phyloP scores from a whole-genome alignment of 2,888 invertebrate species.

The Ecdyonurus torrentis region DNA sequence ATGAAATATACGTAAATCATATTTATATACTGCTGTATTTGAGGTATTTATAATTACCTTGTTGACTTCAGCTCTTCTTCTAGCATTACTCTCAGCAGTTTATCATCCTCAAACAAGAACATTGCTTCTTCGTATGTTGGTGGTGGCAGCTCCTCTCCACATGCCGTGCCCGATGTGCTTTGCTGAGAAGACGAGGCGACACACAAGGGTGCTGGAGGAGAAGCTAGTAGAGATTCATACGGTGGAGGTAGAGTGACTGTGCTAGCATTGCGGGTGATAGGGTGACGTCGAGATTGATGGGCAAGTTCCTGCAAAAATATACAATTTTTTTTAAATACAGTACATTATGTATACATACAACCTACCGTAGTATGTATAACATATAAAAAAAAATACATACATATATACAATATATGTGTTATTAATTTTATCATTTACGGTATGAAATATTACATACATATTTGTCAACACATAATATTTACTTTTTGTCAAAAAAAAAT shows the following conservation, averaged over 20 bases:
- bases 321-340: too few species aligned
- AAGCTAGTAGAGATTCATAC: slow-evolving; percentile 37
- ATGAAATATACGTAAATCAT: too few species aligned
- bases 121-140: slow-evolving; percentile 47
- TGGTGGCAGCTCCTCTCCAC: slow-evolving; percentile 33
- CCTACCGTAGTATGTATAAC: too few species aligned
- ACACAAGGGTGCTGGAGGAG: neutral
- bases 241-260: slow-evolving; percentile 41
- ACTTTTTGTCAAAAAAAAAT: too few species aligned
- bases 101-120: slow-evolving; percentile 20
- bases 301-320: slow-evolving; percentile 39
- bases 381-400: too few species aligned
- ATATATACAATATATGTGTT: too few species aligned
- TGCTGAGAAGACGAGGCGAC: neutral
- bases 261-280: slow-evolving; percentile 34
- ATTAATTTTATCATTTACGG: too few species aligned
- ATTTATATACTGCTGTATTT: too few species aligned
- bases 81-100: neutral
- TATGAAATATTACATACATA: too few species aligned
- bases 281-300: slow-evolving; percentile 30
- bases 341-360: too few species aligned
- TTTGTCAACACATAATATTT: too few species aligned
- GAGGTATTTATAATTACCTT: too few species aligned
- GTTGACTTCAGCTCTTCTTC: neutral
- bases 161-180: slow-evolving; percentile 26